Percentiles rank a stretch among this genome's conserved stretches.
Conservation (phyloP, 2,888 invertebrate species). For the Pyrgus malvae region DNA sequence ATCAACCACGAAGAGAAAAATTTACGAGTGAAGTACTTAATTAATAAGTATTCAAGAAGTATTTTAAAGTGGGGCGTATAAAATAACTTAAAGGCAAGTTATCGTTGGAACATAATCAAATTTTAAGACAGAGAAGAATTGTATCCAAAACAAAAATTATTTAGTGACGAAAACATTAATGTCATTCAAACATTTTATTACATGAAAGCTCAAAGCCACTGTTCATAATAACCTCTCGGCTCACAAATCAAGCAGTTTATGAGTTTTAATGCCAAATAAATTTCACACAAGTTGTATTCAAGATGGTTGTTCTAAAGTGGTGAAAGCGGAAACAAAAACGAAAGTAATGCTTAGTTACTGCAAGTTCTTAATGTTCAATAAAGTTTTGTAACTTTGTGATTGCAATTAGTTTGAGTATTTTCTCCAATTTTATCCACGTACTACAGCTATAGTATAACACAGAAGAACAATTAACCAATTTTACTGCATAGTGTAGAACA, state of each 20-base stretch:
- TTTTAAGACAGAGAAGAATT: not conserved
- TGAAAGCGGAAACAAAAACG: slow-evolving; percentile 44
- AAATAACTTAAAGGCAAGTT: not conserved
- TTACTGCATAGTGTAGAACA: too few species aligned
- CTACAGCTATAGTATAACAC: too few species aligned
- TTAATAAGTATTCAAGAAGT: too few species aligned
- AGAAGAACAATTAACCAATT: too few species aligned
- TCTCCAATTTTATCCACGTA: too few species aligned
- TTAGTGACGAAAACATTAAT: slow-evolving; percentile 51
- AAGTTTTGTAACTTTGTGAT: not conserved
- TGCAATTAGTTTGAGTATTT: too few species aligned
- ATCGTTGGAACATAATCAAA: slow-evolving; percentile 2
- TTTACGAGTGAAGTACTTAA: too few species aligned
- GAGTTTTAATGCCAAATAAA: slow-evolving; percentile 63
- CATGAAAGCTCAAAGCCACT: slow-evolving; percentile 55
- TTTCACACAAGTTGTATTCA: slow-evolving; percentile 44
- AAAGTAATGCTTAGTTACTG: not conserved
- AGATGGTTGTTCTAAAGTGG: slow-evolving; percentile 39
- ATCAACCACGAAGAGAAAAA: too few species aligned
- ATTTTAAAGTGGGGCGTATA: too few species aligned
- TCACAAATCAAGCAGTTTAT: slow-evolving; percentile 68
- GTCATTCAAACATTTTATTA: slow-evolving; percentile 68
- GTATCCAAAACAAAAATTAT: slow-evolving; percentile 42
- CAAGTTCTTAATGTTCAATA: not conserved
- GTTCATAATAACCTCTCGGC: slow-evolving; percentile 58